phyloP scores from a whole-genome alignment of 2,797 vertebrate genomes.

The Lepus townsendii region DNA sequence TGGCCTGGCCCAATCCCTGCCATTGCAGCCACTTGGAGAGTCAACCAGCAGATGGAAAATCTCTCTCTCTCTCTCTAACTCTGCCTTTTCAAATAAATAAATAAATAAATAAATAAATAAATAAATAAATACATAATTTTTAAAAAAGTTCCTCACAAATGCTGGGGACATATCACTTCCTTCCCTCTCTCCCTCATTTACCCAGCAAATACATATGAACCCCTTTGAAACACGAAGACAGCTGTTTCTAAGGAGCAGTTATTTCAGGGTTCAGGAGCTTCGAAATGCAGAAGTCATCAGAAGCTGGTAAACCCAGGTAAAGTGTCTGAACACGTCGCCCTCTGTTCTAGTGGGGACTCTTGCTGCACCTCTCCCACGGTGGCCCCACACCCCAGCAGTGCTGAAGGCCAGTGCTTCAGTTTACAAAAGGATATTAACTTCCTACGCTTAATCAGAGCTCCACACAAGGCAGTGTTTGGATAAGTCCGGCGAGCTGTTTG shows the following conservation, averaged over 20 bases:
- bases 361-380: too few relatives aligned
- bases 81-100: too few relatives aligned
- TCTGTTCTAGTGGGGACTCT: background rate
- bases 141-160: too few relatives aligned
- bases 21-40: too few relatives aligned
- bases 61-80: too few relatives aligned
- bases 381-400: too few relatives aligned
- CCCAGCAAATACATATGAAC: background rate
- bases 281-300: background rate
- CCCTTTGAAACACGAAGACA: background rate
- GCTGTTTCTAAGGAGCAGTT: background rate
- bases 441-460: background rate
- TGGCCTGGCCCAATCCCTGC: too few relatives aligned
- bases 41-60: too few relatives aligned
- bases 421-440: background rate
- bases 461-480: fast-evolving
- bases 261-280: background rate
- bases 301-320: background rate
- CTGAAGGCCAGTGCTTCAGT: background rate
- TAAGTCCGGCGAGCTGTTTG: background rate
- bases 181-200: background rate
- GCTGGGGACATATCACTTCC: background rate
- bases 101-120: too few relatives aligned
- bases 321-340: too few relatives aligned
- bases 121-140: too few relatives aligned